Evolutionary conservation across 2,888 invertebrate genomes (phyloP).

Genomic region (Drosophila percnosoma): DNA sequence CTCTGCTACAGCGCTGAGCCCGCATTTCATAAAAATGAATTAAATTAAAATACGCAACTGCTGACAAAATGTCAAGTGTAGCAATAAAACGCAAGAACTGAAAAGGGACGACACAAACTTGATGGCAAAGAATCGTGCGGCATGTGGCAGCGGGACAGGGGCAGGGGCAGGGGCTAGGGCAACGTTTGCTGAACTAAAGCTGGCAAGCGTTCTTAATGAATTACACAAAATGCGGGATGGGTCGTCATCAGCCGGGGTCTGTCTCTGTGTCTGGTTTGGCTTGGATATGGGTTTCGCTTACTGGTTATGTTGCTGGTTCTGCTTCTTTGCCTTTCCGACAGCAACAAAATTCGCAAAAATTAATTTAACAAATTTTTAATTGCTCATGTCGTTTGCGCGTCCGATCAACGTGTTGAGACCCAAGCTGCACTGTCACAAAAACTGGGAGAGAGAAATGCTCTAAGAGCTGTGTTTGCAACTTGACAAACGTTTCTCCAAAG

Average conservation of each 20-base stretch:
- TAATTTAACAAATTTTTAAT: slow-evolving; percentile 65
- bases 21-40: slow-evolving; percentile 81
- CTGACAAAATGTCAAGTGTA: slow-evolving; percentile 81
- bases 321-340: slow-evolving; percentile 50
- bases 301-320: slow-evolving; percentile 39
- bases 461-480: not conserved
- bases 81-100: slow-evolving; percentile 68
- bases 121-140: slow-evolving; percentile 2
- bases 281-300: slow-evolving; percentile 22
- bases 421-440: slow-evolving; percentile 39
- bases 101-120: slow-evolving; percentile 48
- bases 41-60: slow-evolving; percentile 76
- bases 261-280: slow-evolving; percentile 2
- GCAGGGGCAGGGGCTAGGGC: not conserved
- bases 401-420: slow-evolving; percentile 71
- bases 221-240: slow-evolving; percentile 77
- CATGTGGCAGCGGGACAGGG: slow-evolving; percentile 11
- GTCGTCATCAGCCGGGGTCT: slow-evolving; percentile 15
- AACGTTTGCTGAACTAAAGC: slow-evolving; percentile 46
- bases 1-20: slow-evolving; percentile 49
- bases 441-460: not conserved
- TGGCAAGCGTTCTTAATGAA: slow-evolving; percentile 74
- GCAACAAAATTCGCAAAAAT: slow-evolving; percentile 57
- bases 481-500: not conserved
- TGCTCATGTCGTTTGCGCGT: slow-evolving; percentile 72